These are phyloP conservation scores for Drosophila meridionalis DNA, from an alignment of 2,888 invertebrate genomes.

Conservation along the genomic window DNA sequence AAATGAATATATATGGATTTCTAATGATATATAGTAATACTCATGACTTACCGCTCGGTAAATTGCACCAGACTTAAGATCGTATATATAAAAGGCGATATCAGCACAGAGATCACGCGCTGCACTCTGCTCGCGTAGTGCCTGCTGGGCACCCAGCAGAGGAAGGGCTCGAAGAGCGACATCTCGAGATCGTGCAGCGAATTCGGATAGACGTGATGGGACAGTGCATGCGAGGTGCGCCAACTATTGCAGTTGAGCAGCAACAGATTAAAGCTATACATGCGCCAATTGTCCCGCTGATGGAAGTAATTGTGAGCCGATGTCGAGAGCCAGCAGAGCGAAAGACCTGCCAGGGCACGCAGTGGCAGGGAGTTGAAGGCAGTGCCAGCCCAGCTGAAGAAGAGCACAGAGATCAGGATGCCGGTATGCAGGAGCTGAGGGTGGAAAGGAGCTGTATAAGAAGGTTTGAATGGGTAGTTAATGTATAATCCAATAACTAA, in stretches of 20 bases:
- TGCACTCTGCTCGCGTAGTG: slow-evolving; percentile 85
- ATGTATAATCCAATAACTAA: too few relatives aligned
- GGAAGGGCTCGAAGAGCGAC: slow-evolving; percentile 88
- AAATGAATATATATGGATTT: not conserved
- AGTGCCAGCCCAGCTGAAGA: slow-evolving; percentile 77
- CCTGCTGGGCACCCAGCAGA: slow-evolving; percentile 87
- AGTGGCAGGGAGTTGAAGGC: slow-evolving; percentile 70
- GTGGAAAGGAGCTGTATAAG: not conserved
- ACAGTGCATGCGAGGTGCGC: slow-evolving; percentile 90
- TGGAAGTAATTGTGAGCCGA: slow-evolving; percentile 92
- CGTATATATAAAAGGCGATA: slow-evolving; percentile 84
- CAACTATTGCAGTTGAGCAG: slow-evolving; percentile 88
- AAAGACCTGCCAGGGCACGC: slow-evolving; percentile 86
- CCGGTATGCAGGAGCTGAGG: slow-evolving; percentile 68
- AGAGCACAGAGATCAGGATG: slow-evolving; percentile 62
- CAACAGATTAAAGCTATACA: slow-evolving; percentile 90
- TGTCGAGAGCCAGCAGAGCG: slow-evolving; percentile 87
- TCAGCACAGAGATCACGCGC: slow-evolving; percentile 86
- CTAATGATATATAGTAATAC: not conserved
- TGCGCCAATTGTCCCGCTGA: slow-evolving; percentile 90
- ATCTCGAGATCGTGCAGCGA: slow-evolving; percentile 91
- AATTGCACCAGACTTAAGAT: slow-evolving; percentile 51
- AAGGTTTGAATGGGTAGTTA: not conserved
- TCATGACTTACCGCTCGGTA: slow-evolving; percentile 49
- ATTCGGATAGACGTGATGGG: slow-evolving; percentile 92